Base-by-base conservation (phyloP, 2,888 invertebrate species). In the Athripsodes cinereus region DNA sequence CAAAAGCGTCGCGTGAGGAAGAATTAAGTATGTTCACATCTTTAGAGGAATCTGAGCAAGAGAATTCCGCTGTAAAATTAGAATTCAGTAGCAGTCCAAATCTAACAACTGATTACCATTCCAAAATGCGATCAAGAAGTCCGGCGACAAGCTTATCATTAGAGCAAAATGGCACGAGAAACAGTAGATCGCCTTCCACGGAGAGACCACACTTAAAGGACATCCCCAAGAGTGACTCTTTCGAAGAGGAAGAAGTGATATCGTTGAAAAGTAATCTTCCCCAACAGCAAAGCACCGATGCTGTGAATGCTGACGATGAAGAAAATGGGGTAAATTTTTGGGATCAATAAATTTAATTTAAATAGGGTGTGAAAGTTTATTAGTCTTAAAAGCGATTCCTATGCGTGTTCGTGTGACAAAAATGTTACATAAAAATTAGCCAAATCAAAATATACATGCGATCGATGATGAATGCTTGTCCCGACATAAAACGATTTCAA, bases 11-110 rank as follows among this genome's bases (percentile, higher is more conserved):
- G 22, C 81, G 83, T 57, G 83, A 84, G 65, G 83, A 84, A 68
- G 84, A 84, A 69, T 70, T 84, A 35, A 80, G 80, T 72, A 79
- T 81, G 74, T 83, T 84, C 66, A 83, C 84, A 63, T 83, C 84
- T 55, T 75, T 84, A 65, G 84, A 84, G 69, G 83, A 83, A 69
- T 81, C 81, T 62, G 84, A 84, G 68, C 74, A 80, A 63, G 73
- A 75, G 65, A 72, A 72, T 66, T 35, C 31, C 47, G 48, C 52
- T 16, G 47, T 51, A 2, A 26, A 21, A 2, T 48, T 72, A 70
- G 72, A 71, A 66, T 66, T 70, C 65, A 65, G 50, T 40, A 74
- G 74, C 66, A 75, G 75, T 66, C 78, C 78, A 72, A 78, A 78
- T 73, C 70, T 79, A 69, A 78, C 78, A 75, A 50, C 52, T 18